Conservation (phyloP, 2,113 vertebrate species). For the Equus przewalskii region DNA sequence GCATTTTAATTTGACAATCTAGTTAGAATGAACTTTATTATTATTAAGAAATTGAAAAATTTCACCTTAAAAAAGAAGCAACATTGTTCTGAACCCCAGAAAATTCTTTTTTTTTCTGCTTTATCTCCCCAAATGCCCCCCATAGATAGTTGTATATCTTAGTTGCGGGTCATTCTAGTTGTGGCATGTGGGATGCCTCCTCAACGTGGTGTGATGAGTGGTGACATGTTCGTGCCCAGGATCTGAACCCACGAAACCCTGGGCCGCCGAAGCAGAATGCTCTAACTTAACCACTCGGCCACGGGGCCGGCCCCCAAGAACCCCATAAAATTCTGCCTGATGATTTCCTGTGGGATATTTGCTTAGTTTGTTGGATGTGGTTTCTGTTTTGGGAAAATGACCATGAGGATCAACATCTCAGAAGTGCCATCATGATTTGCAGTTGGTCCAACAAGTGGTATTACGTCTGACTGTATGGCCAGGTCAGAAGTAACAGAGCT, state of each 20-base stretch:
- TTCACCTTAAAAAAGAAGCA: background rate
- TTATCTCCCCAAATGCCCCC: too few species aligned
- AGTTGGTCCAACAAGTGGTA: background rate
- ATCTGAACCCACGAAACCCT: too few species aligned
- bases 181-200: too few species aligned
- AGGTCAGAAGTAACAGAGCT: background rate
- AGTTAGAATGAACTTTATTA: background rate
- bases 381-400: background rate
- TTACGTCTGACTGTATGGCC: background rate
- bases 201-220: too few species aligned
- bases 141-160: too few species aligned
- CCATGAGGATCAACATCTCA: background rate
- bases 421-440: background rate
- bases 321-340: background rate
- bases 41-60: background rate
- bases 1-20: background rate
- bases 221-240: too few species aligned
- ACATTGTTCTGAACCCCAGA: background rate
- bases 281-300: too few species aligned
- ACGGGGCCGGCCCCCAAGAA: background rate
- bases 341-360: background rate
- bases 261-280: too few species aligned
- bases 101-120: background rate
- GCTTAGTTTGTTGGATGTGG: background rate
- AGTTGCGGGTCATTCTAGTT: too few species aligned